Percentiles rank a stretch among this genome's conserved stretches.
These are phyloP conservation scores for Tauraco erythrolophus DNA, from an alignment of 2,113 vertebrate species.

Conservation along the genomic window DNA sequence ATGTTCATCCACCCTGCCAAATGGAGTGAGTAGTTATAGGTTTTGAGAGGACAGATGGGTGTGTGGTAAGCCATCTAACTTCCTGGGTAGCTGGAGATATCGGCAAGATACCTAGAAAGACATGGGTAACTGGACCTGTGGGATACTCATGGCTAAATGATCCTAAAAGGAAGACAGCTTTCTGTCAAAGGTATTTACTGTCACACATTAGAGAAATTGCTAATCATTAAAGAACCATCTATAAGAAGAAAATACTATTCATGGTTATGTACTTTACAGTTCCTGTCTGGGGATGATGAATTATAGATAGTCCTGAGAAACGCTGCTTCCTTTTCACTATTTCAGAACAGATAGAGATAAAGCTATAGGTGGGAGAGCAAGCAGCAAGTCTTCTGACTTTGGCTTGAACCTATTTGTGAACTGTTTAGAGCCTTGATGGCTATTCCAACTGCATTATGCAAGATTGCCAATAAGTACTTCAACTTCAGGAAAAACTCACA, in stretches of 20 bases:
- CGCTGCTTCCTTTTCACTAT: background rate
- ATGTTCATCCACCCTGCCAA: conserved; percentile 33
- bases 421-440: background rate
- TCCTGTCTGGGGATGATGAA: background rate
- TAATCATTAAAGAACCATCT: background rate
- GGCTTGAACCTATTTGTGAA: background rate
- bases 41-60: background rate
- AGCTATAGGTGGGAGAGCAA: background rate
- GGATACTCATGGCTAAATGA: background rate
- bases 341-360: background rate
- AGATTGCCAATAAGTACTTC: background rate
- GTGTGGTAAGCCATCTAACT: background rate
- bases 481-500: background rate
- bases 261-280: background rate
- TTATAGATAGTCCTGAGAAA: background rate
- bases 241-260: background rate
- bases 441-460: background rate
- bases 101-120: conserved; percentile 1
- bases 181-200: background rate
- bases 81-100: background rate
- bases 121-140: background rate
- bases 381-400: background rate
- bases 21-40: background rate
- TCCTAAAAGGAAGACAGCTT: background rate
- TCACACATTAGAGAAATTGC: background rate